These are phyloP conservation scores for Stenotaenia linearis DNA, from an alignment of 2,888 invertebrate species.

Conservation along the genomic window DNA sequence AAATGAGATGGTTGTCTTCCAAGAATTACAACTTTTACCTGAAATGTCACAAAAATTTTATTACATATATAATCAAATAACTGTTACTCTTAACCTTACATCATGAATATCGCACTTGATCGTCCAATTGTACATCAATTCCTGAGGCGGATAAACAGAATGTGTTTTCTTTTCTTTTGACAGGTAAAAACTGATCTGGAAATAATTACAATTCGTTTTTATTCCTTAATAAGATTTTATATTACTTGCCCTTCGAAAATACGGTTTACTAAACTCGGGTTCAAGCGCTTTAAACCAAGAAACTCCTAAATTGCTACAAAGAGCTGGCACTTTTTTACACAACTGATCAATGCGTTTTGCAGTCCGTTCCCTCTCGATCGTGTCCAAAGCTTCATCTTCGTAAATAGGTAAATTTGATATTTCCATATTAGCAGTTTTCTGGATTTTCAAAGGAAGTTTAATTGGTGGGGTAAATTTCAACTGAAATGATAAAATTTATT, in stretches of 20 bases:
- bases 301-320: slow-evolving; percentile 44
- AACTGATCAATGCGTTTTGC: neutral
- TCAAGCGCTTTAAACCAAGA: slow-evolving; percentile 47
- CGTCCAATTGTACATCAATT: slow-evolving; percentile 49
- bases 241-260: slow-evolving; percentile 44
- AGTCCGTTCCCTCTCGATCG: neutral
- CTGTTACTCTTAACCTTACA: slow-evolving; percentile 36
- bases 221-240: neutral
- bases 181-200: slow-evolving; percentile 47
- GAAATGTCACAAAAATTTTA: slow-evolving; percentile 3
- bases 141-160: slow-evolving; percentile 47
- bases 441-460: neutral
- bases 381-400: neutral
- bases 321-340: slow-evolving; percentile 39
- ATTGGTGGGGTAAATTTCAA: neutral
- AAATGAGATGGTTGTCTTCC: slow-evolving; percentile 53
- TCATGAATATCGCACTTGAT: slow-evolving; percentile 43
- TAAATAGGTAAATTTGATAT: no score
- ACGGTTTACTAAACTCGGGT: slow-evolving; percentile 47
- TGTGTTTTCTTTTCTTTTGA: slow-evolving; percentile 42
- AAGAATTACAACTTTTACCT: slow-evolving; percentile 50
- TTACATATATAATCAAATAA: no score
- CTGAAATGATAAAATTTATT: neutral
- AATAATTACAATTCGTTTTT: slow-evolving; percentile 32
- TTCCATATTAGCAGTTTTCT: no score